A percentile compares a stretch with the other conserved stretches of the same genome.
phyloP scores from a whole-genome alignment of 2,888 invertebrate genomes.

The Dugesia japonica region DNA sequence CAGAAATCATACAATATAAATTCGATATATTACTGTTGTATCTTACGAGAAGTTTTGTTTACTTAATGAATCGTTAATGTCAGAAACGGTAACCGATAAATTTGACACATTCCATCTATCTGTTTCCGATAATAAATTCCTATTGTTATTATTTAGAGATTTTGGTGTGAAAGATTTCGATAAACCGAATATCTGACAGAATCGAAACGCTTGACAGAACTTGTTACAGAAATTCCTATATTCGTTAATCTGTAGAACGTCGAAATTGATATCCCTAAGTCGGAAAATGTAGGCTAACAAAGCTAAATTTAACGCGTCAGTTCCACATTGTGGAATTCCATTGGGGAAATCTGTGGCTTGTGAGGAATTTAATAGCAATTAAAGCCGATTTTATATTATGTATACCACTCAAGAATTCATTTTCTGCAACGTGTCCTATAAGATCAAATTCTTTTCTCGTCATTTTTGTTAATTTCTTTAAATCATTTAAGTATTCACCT shows the following conservation, averaged over 20 bases:
- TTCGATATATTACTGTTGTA: slow-evolving; percentile 76
- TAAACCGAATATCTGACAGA: slow-evolving; percentile 54
- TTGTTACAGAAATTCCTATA: slow-evolving; percentile 95
- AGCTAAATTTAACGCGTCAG: slow-evolving; percentile 79
- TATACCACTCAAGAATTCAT: too few relatives aligned
- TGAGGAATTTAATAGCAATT: too few relatives aligned
- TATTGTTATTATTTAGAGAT: neutral
- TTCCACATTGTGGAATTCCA: too few relatives aligned
- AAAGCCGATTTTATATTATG: too few relatives aligned
- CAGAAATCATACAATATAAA: slow-evolving; percentile 93
- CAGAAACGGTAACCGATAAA: slow-evolving; percentile 59
- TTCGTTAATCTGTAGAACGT: slow-evolving; percentile 76
- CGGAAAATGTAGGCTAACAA: slow-evolving; percentile 73
- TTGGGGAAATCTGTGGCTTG: too few relatives aligned
- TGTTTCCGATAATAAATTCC: slow-evolving; percentile 52
- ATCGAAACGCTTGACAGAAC: slow-evolving; percentile 92
- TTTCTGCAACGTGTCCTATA: too few relatives aligned
- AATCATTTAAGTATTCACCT: too few relatives aligned
- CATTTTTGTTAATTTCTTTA: too few relatives aligned
- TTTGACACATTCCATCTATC: slow-evolving; percentile 87
- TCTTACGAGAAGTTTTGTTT: slow-evolving; percentile 70
- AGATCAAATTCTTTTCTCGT: too few relatives aligned
- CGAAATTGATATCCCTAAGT: slow-evolving; percentile 81
- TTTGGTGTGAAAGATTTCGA: neutral
- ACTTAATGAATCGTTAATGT: slow-evolving; percentile 61